Evolutionary conservation across 1,140 invertebrate species (phyloP).

Genomic region (Diabrotica virgifera): DNA sequence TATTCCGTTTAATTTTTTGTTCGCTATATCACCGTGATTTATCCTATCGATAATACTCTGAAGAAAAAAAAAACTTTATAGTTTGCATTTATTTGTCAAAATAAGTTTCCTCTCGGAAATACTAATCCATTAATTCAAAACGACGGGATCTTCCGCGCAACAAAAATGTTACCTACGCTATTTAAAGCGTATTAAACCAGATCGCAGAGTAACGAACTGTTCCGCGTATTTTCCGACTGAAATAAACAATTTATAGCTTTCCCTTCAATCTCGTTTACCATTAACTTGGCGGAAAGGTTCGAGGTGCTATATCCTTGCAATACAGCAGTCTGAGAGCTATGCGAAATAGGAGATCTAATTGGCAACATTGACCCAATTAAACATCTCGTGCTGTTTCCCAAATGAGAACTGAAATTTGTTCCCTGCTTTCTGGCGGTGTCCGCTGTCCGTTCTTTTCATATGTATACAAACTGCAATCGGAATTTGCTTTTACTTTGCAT

Average conservation of each 20-base stretch:
- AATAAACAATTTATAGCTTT: slow-evolving; percentile 16
- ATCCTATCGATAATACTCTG: no score
- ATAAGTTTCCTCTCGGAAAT: no score
- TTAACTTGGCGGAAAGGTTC: slow-evolving; percentile 9
- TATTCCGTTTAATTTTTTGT: no score
- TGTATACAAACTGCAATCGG: not conserved
- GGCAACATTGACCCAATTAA: slow-evolving; percentile 16
- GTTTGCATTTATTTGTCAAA: no score
- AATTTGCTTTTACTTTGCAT: not conserved
- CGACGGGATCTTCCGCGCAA: no score
- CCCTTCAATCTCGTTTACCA: slow-evolving; percentile 3
- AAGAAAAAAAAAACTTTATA: no score
- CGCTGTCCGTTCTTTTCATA: not conserved
- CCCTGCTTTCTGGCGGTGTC: not conserved
- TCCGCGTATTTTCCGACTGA: slow-evolving; percentile 5
- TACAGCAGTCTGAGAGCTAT: slow-evolving; percentile 6
- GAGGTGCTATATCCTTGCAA: slow-evolving; percentile 5
- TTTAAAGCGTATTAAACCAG: no score
- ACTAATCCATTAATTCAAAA: no score
- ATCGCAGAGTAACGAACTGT: not conserved
- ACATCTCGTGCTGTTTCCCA: not conserved
- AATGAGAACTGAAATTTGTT: not conserved
- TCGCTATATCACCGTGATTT: no score
- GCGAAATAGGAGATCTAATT: slow-evolving; percentile 10
- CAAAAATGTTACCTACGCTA: no score